A percentile compares a stretch with the other conserved stretches of the same genome.
Evolutionary conservation across 2,888 invertebrate genomes (phyloP).

Genomic region (Acronicta psi): DNA sequence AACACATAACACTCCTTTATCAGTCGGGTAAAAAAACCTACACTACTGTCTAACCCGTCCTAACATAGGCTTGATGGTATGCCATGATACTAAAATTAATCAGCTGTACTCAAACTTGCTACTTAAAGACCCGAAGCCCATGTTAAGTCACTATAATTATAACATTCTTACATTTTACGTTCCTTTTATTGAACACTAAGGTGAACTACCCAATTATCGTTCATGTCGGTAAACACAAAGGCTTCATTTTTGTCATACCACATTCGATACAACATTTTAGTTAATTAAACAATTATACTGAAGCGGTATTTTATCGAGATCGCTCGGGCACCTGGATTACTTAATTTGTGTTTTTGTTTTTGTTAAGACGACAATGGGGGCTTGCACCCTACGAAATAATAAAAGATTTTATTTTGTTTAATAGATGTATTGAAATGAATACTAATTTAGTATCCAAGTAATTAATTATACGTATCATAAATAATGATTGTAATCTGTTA

Average conservation of each 20-base stretch:
- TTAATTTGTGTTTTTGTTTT: slow-evolving; percentile 41
- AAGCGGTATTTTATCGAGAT: slow-evolving; percentile 49
- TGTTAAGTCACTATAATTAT: not conserved
- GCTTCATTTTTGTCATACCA: slow-evolving; percentile 46
- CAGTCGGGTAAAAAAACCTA: too few species aligned
- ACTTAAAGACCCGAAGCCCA: slow-evolving; percentile 19
- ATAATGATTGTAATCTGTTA: too few species aligned
- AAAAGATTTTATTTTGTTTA: slow-evolving; percentile 43
- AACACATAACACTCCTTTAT: too few species aligned
- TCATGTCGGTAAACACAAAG: slow-evolving; percentile 36
- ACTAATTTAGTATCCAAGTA: too few species aligned
- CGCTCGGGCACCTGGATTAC: slow-evolving; percentile 38
- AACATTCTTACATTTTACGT: slow-evolving; percentile 25
- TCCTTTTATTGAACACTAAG: slow-evolving; percentile 30
- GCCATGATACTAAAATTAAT: too few species aligned
- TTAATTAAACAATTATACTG: slow-evolving; percentile 51
- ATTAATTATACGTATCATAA: too few species aligned
- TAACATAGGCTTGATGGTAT: not conserved
- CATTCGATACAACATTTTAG: slow-evolving; percentile 36
- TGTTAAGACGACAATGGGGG: slow-evolving; percentile 29
- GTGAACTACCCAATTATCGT: slow-evolving; percentile 44
- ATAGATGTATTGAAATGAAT: slow-evolving; percentile 9
- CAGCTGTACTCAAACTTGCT: slow-evolving; percentile 3
- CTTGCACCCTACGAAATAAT: slow-evolving; percentile 29
- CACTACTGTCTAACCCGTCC: too few species aligned